These are phyloP conservation scores for Mycteria americana DNA, from an alignment of 2,797 vertebrate genomes.

Conservation along the genomic window DNA sequence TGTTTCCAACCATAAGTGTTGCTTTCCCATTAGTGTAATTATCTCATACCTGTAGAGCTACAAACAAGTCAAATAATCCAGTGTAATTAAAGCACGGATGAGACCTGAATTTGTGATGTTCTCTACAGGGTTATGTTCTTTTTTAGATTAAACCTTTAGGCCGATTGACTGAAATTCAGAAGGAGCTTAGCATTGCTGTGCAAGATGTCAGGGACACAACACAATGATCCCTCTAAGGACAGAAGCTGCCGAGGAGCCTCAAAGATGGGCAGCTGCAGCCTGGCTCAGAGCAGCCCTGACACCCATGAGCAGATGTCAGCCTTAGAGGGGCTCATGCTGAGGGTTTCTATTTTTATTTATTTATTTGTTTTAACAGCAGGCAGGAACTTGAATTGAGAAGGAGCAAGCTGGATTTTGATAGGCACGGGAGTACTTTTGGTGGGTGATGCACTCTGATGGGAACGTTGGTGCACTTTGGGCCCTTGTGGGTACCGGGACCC, in stretches of 20 bases:
- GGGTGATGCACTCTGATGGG: neutral
- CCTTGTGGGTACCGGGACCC: neutral
- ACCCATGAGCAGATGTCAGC: neutral
- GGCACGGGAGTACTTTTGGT: neutral
- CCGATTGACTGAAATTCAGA: neutral
- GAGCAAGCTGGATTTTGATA: neutral
- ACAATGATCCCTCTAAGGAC: neutral
- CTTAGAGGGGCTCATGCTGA: neutral
- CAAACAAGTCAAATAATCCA: neutral
- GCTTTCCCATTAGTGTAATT: constrained; percentile 3
- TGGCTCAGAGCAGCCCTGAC: neutral
- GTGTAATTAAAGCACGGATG: neutral
- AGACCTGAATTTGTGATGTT: neutral
- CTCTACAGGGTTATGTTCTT: neutral
- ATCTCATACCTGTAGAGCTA: neutral
- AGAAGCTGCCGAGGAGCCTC: neutral
- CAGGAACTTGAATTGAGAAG: neutral
- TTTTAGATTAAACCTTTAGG: neutral
- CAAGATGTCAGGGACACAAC: neutral
- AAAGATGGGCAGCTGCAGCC: neutral
- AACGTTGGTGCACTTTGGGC: neutral
- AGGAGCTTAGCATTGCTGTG: neutral
- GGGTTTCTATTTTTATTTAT: neutral
- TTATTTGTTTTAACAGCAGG: neutral
- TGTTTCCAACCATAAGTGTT: neutral